Percentiles rank a stretch among this genome's conserved stretches.
These are phyloP conservation scores for Orussus abietinus DNA, from an alignment of 1,140 invertebrate species.

Conservation along the genomic window DNA sequence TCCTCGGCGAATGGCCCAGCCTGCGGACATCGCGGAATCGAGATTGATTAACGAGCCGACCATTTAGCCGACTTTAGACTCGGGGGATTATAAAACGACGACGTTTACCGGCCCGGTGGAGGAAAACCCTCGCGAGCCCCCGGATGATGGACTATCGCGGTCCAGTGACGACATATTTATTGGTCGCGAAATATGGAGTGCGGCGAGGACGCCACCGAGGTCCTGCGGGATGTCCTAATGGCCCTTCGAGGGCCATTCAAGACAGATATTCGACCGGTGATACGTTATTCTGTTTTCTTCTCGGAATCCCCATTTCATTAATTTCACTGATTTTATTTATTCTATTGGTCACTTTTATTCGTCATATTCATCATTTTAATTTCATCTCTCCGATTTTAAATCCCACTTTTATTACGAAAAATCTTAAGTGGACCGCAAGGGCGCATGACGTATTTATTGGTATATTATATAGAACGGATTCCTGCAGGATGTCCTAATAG, in stretches of 20 bases:
- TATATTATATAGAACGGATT: too few species aligned
- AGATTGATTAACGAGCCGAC: conserved; percentile 28
- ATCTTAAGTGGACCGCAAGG: too few species aligned
- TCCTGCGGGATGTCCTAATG: conserved; percentile 15
- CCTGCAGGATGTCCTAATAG: conserved; percentile 15
- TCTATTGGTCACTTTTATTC: too few species aligned
- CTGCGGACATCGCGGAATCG: conserved; percentile 20
- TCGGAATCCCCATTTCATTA: too few species aligned
- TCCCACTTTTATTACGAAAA: too few species aligned
- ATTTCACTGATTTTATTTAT: too few species aligned
- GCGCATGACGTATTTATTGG: too few species aligned
- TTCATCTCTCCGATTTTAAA: too few species aligned
- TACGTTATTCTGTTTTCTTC: too few species aligned
- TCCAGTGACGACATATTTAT: conserved; percentile 27
- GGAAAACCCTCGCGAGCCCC: not conserved
- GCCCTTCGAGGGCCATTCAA: conserved; percentile 4
- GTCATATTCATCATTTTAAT: too few species aligned
- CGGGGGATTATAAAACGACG: conserved; percentile 26
- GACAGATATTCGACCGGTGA: not conserved
- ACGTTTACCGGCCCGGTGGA: conserved; percentile 3
- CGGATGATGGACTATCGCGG: conserved; percentile 25
- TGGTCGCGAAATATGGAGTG: conserved; percentile 11
- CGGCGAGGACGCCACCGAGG: not conserved
- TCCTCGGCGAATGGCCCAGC: conserved; percentile 14
- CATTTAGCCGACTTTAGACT: conserved; percentile 28